phyloP scores from a whole-genome alignment of 1,140 invertebrate species.

The Drosophila subpulchrella region DNA sequence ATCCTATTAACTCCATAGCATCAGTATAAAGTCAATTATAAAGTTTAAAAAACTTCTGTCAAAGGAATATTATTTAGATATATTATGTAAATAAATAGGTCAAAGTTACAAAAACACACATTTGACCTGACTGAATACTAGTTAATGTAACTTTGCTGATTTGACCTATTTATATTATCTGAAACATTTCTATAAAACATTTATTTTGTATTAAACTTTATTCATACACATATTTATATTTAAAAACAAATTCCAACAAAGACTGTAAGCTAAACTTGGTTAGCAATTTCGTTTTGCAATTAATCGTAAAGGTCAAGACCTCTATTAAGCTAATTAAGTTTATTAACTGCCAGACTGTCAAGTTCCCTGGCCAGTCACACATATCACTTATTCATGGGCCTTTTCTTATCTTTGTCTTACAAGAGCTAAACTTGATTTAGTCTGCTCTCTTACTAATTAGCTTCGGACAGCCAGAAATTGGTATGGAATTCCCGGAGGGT shows the following conservation, averaged over 20 bases:
- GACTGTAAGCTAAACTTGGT: neutral
- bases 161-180: neutral
- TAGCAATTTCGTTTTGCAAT: neutral
- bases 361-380: slow-evolving; percentile 1
- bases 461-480: slow-evolving; percentile 10
- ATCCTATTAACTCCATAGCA: no score
- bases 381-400: slow-evolving; percentile 36
- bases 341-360: slow-evolving; percentile 21
- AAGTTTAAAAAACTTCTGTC: no score
- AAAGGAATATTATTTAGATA: no score
- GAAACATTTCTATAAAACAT: no score
- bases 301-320: slow-evolving; percentile 3
- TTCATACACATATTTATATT: neutral
- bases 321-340: slow-evolving; percentile 13
- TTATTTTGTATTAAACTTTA: no score
- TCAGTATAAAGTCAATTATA: no score
- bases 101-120: no score
- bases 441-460: slow-evolving; percentile 46
- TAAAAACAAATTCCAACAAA: neutral
- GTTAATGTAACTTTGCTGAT: neutral
- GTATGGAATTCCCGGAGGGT: slow-evolving; percentile 2
- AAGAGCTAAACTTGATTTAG: slow-evolving; percentile 59
- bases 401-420: slow-evolving; percentile 26
- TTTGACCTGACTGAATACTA: neutral
- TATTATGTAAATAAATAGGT: no score